These are phyloP conservation scores for Lepidostoma basale DNA, from an alignment of 1,140 invertebrate species.

Conservation along the genomic window DNA sequence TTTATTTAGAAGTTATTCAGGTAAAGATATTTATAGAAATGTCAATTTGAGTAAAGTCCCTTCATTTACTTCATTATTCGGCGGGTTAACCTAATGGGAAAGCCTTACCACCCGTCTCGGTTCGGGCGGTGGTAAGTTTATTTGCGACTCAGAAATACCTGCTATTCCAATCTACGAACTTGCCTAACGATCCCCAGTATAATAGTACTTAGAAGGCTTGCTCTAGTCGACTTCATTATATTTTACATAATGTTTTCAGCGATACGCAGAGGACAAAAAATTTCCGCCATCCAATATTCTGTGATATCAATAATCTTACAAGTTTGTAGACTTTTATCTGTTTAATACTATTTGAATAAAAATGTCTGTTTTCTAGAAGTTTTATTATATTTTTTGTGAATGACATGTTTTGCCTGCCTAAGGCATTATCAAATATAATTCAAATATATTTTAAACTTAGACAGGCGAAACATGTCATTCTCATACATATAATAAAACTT, in stretches of 20 bases:
- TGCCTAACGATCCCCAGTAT: not conserved
- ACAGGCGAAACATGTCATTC: no score
- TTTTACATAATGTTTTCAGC: not conserved
- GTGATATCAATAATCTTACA: not conserved
- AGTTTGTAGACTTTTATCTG: not conserved
- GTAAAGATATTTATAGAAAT: no score
- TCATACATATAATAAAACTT: no score
- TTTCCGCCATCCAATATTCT: not conserved
- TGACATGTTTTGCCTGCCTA: no score
- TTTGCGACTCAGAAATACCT: not conserved
- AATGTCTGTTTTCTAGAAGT: not conserved
- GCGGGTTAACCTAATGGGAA: no score
- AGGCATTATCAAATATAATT: no score
- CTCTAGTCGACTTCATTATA: not conserved
- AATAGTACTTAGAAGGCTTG: no score
- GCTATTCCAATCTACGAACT: not conserved
- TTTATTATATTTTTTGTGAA: no score
- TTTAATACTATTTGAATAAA: not conserved
- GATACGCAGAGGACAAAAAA: not conserved
- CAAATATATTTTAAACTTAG: no score
- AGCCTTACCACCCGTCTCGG: not conserved
- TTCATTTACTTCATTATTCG: no score
- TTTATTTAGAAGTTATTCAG: no score
- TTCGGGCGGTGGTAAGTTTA: not conserved
- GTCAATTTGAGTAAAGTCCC: no score